Conservation (phyloP, 2,888 invertebrate species). For the Cactoblastis cactorum region DNA sequence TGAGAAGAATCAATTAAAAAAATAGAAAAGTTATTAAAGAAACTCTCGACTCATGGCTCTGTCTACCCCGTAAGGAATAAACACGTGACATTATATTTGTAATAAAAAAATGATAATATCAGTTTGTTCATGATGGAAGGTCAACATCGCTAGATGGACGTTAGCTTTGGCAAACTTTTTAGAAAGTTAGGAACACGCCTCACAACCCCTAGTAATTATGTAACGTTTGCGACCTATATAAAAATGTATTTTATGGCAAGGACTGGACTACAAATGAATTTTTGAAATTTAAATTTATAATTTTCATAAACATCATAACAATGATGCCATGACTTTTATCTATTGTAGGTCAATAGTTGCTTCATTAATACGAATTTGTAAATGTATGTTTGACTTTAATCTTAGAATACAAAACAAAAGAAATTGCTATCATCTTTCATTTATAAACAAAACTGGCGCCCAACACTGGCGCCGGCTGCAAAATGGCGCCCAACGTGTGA, state of each 20-base stretch:
- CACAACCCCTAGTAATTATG: background rate
- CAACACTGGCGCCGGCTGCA: slow-evolving; percentile 8
- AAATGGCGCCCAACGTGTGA: slow-evolving; percentile 17
- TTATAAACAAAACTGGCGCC: slow-evolving; percentile 9
- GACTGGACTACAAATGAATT: too few species aligned
- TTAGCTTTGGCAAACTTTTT: background rate
- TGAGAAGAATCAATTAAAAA: too few species aligned
- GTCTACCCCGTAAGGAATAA: too few species aligned
- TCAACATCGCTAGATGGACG: slow-evolving; percentile 1
- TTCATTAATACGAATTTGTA: background rate
- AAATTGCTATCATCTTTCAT: background rate
- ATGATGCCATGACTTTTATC: too few species aligned
- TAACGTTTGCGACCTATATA: background rate
- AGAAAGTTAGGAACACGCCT: background rate
- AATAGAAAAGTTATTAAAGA: too few species aligned
- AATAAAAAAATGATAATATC: too few species aligned
- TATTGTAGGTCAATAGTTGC: too few species aligned
- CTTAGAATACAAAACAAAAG: background rate
- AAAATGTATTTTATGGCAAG: background rate
- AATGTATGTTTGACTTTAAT: background rate
- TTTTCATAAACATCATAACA: too few species aligned
- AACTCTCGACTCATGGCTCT: too few species aligned
- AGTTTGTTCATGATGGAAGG: background rate
- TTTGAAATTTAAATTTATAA: too few species aligned
- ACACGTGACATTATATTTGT: too few species aligned